phyloP scores from a whole-genome alignment of 2,888 invertebrate genomes.

The Ochropleura plecta region DNA sequence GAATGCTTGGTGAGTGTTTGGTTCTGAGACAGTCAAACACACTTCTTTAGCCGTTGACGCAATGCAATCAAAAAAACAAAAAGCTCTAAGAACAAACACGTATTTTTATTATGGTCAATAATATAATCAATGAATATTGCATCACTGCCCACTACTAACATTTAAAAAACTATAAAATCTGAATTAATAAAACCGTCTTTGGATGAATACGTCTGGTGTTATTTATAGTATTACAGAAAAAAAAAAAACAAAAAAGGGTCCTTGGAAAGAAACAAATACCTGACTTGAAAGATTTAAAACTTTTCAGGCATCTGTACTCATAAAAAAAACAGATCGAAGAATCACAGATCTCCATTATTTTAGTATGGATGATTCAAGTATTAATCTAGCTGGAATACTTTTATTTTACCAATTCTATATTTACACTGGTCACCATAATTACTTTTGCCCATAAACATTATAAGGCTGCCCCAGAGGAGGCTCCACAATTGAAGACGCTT shows the following conservation, averaged over 20 bases:
- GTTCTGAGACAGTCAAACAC: background rate
- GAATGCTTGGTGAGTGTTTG: background rate
- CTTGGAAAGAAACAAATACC: too few relatives aligned
- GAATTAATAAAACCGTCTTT: slow-evolving; percentile 29
- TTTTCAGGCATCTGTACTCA: background rate
- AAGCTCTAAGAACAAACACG: slow-evolving; percentile 24
- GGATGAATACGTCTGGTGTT: slow-evolving; percentile 12
- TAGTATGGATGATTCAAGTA: background rate
- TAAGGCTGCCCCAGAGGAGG: background rate
- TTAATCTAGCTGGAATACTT: too few relatives aligned
- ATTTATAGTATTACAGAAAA: background rate
- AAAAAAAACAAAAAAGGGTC: background rate
- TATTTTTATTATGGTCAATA: slow-evolving; percentile 60
- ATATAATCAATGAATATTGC: slow-evolving; percentile 55
- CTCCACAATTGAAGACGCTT: background rate
- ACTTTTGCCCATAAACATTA: background rate
- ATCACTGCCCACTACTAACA: slow-evolving; percentile 71
- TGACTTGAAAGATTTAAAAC: background rate
- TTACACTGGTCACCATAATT: too few relatives aligned
- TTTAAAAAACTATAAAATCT: slow-evolving; percentile 56
- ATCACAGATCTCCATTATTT: background rate
- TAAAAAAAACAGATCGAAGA: too few relatives aligned
- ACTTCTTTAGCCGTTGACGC: background rate
- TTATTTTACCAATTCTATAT: background rate
- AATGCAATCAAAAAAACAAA: slow-evolving; percentile 7